A percentile compares a stretch with the other conserved stretches of the same genome.
These are phyloP conservation scores for Cichlasoma orientale DNA, from an alignment of 2,797 vertebrate genomes.

Conservation along the genomic window DNA sequence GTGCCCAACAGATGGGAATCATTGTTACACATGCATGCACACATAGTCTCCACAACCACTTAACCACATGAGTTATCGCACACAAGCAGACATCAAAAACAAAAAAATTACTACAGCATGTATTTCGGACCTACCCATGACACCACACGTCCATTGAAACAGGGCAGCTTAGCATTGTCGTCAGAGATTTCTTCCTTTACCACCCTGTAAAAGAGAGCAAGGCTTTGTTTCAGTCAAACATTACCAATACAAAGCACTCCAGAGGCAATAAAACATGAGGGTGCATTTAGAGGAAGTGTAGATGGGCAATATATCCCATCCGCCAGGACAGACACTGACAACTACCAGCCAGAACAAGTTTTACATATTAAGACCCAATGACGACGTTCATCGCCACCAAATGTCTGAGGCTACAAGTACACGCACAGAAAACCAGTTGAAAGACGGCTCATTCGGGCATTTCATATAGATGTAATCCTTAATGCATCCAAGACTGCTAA, in stretches of 20 bases:
- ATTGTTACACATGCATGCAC: constrained; percentile 34
- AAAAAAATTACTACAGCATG: constrained; percentile 4
- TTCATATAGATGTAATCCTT: background rate
- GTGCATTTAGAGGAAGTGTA: constrained; percentile 36
- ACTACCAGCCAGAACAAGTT: constrained; percentile 7
- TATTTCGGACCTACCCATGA: constrained; percentile 89
- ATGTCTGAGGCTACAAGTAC: background rate
- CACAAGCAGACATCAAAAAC: background rate
- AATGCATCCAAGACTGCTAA: background rate
- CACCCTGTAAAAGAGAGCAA: constrained; percentile 74
- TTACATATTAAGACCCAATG: background rate
- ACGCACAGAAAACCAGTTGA: background rate
- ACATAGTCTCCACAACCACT: background rate
- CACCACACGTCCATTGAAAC: constrained; percentile 97
- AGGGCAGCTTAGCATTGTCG: constrained; percentile 96
- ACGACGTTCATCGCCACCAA: background rate
- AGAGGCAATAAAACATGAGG: constrained; percentile 51
- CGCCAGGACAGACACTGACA: constrained; percentile 31
- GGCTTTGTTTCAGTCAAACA: constrained; percentile 60
- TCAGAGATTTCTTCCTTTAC: constrained; percentile 91
- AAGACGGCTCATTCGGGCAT: background rate
- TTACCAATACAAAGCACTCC: constrained; percentile 52
- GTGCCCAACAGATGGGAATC: constrained; percentile 60
- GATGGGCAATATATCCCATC: constrained; percentile 14
- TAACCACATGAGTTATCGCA: constrained; percentile 15